Conservation (phyloP, 2,113 vertebrate genomes). For the Ciconia stormi region DNA sequence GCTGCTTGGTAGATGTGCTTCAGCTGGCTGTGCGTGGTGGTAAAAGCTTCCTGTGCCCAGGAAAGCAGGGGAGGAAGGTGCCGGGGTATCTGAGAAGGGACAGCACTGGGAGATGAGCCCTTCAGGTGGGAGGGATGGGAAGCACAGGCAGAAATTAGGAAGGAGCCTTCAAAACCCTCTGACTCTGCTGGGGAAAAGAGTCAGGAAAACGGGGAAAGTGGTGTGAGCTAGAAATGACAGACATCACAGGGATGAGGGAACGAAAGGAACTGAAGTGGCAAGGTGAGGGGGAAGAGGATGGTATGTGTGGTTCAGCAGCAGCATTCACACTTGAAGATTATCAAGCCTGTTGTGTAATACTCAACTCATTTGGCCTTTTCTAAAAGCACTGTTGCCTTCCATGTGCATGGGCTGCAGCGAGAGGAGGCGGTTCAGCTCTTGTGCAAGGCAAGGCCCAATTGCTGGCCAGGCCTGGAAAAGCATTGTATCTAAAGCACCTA, state of each 20-base stretch:
- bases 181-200: not conserved
- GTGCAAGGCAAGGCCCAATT: not conserved
- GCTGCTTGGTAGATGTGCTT: not conserved
- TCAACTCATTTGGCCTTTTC: not conserved
- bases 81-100: not conserved
- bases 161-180: not conserved
- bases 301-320: not conserved
- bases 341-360: not conserved
- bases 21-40: not conserved
- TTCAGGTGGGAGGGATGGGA: not conserved
- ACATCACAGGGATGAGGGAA: not conserved
- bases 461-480: not conserved
- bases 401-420: accelerated
- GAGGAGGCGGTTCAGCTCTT: not conserved
- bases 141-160: not conserved
- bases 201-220: not conserved
- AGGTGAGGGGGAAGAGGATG: not conserved
- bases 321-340: not conserved
- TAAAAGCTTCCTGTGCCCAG: not conserved
- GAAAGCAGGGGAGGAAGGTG: accelerated
- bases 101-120: accelerated
- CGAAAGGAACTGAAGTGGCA: not conserved
- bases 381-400: not conserved
- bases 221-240: not conserved
- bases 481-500: not conserved